These are phyloP conservation scores for Microplitis demolitor DNA, from an alignment of 1,140 invertebrate species.

Conservation along the genomic window DNA sequence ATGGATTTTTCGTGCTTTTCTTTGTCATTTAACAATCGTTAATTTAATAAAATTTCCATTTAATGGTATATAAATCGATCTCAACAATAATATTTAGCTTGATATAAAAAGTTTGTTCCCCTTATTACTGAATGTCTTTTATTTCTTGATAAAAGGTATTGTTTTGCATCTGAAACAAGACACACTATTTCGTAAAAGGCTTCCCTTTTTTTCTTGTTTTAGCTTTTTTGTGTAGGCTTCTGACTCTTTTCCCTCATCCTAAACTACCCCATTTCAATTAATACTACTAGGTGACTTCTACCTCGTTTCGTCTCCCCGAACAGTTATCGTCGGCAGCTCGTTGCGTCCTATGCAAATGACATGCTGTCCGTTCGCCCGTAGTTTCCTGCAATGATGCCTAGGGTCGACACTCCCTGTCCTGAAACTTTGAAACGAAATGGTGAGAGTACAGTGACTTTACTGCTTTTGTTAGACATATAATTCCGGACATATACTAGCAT, in stretches of 20 bases:
- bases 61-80: too few species aligned
- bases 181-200: not conserved
- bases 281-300: conserved; percentile 49
- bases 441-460: conserved; percentile 1
- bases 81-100: too few species aligned
- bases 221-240: not conserved
- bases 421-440: conserved; percentile 22
- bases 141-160: not conserved
- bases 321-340: conserved; percentile 44
- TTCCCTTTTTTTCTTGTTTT: not conserved
- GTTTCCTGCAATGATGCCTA: conserved; percentile 23
- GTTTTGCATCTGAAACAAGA: not conserved
- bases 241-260: conserved; percentile 9
- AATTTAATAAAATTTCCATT: not conserved
- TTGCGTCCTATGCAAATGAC: conserved; percentile 52
- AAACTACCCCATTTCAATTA: conserved; percentile 53
- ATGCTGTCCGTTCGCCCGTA: conserved; percentile 41
- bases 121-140: too few species aligned
- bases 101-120: too few species aligned
- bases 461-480: conserved; percentile 3
- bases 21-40: not conserved
- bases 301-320: conserved; percentile 46
- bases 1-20: conserved; percentile 33
- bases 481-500: not conserved
- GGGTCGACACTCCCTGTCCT: conserved; percentile 1